Evolutionary conservation across 2,113 vertebrate genomes (phyloP).

Genomic region (Panthera leo): DNA sequence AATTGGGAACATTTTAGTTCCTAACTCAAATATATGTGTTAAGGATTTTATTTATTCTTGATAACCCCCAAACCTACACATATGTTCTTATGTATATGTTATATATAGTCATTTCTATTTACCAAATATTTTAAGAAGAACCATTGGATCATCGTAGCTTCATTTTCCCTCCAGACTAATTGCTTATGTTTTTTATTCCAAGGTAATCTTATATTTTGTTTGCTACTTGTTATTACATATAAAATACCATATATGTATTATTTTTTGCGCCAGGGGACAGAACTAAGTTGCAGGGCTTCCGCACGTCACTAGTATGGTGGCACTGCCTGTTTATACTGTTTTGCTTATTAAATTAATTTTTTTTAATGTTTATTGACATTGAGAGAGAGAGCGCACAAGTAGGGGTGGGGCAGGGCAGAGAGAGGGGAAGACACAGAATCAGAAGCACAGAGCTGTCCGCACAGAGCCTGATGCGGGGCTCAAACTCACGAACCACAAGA

Average conservation of each 20-base stretch:
- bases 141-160: neutral
- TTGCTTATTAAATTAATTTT: too few relatives aligned
- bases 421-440: too few relatives aligned
- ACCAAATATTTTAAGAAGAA: neutral
- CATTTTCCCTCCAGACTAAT: neutral
- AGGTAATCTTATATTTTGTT: neutral
- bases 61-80: neutral
- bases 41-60: neutral
- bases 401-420: too few relatives aligned
- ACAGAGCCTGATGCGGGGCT: too few relatives aligned
- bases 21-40: neutral
- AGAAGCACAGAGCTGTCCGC: too few relatives aligned
- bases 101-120: neutral
- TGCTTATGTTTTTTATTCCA: neutral
- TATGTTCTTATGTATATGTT: neutral
- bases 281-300: neutral
- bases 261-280: neutral
- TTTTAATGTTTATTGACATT: too few relatives aligned
- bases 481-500: too few relatives aligned
- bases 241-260: neutral
- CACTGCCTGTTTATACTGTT: neutral
- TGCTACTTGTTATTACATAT: neutral
- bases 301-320: too few relatives aligned
- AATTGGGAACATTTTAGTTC: neutral
- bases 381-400: too few relatives aligned